A percentile compares a stretch with the other conserved stretches of the same genome.
Evolutionary conservation across 2,797 vertebrate species (phyloP).

Genomic region (Clarias laeviceps): DNA sequence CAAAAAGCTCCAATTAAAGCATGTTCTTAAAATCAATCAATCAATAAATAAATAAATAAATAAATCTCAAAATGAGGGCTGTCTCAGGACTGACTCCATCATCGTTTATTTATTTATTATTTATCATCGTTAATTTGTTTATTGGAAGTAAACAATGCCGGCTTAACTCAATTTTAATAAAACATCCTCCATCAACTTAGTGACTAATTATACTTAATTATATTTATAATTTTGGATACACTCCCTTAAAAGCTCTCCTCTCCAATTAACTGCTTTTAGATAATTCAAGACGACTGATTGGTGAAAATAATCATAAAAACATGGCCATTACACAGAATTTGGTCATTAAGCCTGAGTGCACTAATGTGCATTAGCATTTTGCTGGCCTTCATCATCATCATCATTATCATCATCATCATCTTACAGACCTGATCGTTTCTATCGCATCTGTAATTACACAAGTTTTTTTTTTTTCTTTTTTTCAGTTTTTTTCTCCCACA

Average conservation of each 20-base stretch:
- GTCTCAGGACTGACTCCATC: no score
- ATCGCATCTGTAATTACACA: conserved; percentile 52
- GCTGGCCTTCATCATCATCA: not conserved
- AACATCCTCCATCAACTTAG: not conserved
- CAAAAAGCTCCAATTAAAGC: no score
- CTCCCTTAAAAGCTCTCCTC: not conserved
- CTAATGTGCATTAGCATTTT: not conserved
- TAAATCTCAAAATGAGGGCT: no score
- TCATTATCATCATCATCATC: not conserved
- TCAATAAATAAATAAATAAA: no score
- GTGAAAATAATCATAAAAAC: not conserved
- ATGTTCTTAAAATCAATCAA: no score
- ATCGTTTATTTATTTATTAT: no score
- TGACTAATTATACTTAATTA: not conserved
- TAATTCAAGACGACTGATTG: not conserved
- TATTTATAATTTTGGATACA: not conserved
- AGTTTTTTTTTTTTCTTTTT: not conserved
- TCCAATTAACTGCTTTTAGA: not conserved
- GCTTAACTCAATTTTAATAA: not conserved
- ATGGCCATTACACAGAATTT: not conserved
- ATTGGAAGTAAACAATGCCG: not conserved
- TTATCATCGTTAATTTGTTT: no score
- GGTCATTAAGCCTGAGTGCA: not conserved
- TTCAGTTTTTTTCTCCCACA: not conserved
- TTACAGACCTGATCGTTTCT: conserved; percentile 22